phyloP scores from a whole-genome alignment of 2,888 invertebrate species.

The Microctonus brassicae region DNA sequence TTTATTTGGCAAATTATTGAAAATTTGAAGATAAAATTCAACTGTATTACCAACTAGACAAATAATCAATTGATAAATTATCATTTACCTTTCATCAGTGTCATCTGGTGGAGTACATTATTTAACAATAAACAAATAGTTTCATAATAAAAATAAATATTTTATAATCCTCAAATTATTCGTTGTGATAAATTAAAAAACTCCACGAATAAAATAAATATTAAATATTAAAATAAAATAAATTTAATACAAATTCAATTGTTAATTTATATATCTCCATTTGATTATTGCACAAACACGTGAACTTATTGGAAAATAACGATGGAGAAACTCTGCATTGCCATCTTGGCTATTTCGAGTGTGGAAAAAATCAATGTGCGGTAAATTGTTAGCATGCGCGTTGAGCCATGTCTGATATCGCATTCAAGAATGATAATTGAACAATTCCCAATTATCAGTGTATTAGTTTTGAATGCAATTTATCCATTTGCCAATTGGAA shows the following conservation, averaged over 20 bases:
- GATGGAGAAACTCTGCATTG: conserved; percentile 54
- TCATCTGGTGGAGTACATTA: conserved; percentile 65
- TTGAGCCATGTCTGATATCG: neutral
- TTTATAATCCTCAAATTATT: conserved; percentile 41
- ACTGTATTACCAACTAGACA: neutral
- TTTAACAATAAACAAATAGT: conserved; percentile 34
- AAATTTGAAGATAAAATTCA: neutral
- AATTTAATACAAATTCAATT: neutral
- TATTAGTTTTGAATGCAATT: neutral
- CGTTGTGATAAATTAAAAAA: neutral
- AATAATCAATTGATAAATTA: neutral
- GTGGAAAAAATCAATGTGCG: conserved; percentile 45
- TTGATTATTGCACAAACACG: conserved; percentile 6
- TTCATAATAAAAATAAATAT: conserved; percentile 22
- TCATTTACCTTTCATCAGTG: conserved; percentile 54
- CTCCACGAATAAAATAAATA: neutral
- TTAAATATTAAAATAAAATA: neutral
- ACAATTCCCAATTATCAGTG: neutral
- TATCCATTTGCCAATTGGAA: no score
- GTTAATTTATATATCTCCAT: conserved; percentile 5
- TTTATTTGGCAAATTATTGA: neutral
- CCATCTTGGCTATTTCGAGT: conserved; percentile 43
- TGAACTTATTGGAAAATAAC: conserved; percentile 59
- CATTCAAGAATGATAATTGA: neutral
- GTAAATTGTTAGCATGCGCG: conserved; percentile 36